Percentiles rank a stretch among this genome's conserved stretches.
phyloP scores from a whole-genome alignment of 2,888 invertebrate species.

The Drosophila infuscata region DNA sequence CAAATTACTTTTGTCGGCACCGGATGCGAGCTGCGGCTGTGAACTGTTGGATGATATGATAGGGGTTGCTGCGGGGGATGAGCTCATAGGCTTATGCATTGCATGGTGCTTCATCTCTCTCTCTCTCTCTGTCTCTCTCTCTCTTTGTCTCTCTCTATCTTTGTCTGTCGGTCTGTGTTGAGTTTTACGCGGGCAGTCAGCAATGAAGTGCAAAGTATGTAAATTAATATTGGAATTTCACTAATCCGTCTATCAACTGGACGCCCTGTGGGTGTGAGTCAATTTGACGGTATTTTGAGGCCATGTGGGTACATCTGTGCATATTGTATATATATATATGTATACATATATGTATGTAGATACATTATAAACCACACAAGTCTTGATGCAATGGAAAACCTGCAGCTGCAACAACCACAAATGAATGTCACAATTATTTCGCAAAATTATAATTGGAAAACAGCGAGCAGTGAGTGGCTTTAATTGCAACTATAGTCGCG shows the following conservation, averaged over 20 bases:
- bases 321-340: not conserved
- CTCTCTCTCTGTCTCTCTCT: conserved; percentile 1
- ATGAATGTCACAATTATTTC: conserved; percentile 22
- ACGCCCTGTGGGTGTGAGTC: conserved; percentile 10
- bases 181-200: conserved; percentile 25
- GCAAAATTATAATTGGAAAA: conserved; percentile 32
- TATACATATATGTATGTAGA: not conserved
- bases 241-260: conserved; percentile 63
- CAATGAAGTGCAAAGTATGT: conserved; percentile 70
- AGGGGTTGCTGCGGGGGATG: not conserved
- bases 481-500: conserved; percentile 9
- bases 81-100: conserved; percentile 46
- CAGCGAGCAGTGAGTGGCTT: conserved; percentile 22
- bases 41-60: not conserved
- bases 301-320: not conserved
- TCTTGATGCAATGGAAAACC: conserved; percentile 10
- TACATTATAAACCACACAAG: conserved; percentile 24
- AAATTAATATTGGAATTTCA: conserved; percentile 74
- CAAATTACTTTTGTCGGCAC: conserved; percentile 62
- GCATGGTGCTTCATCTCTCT: conserved; percentile 19
- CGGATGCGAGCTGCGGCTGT: conserved; percentile 45
- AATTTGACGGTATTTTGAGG: not conserved
- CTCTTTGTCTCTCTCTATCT: not conserved
- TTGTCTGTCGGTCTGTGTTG: conserved; percentile 4
- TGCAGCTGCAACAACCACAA: conserved; percentile 11